Base-by-base conservation (phyloP, 1,140 invertebrate genomes). In the Helicoverpa armigera region DNA sequence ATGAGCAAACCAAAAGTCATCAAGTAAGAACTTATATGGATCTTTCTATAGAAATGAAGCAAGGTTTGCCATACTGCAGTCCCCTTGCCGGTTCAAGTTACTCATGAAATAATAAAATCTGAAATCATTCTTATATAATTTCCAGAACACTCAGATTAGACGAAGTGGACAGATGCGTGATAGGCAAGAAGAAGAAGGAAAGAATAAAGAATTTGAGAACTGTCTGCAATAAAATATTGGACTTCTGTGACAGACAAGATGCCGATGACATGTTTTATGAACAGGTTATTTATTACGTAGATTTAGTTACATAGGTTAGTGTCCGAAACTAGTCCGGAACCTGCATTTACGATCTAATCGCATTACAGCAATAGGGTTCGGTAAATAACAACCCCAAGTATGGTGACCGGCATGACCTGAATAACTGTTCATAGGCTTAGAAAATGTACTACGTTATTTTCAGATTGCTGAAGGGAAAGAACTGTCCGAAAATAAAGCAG, bases 1-100 rank as follows among this genome's bases (percentile, higher is more conserved):
- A 75, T 88, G 70, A 86, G 65, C 65, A 92, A 92, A 80, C 88
- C 88, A 23, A 94, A 90, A 90, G 89, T 94, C 73, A 93, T 94
- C 43, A 94, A 92, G 92, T 80, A 74, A 43, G 82, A 9, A 9
- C 77, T 31, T 65, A 54, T 16, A 14, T 60, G 18, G 56, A 11
- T 14, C 16, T 10, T 11, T 58, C 10, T 58, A 18, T 35, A 35
- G 35, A 35, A 2, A 35, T 35, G 35, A 35, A 7, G 35, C 35
- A 35, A 7, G 7, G 35, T 3, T 35, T 3, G 3, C 7, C 35
- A 35, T 35, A 7, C 35, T 35, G 35, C 7, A 35, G 35, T 5
- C 7, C 5, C 5, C 35, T 43, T 9, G 5, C 1, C 35, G 35
- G 9, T 5, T 43, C 5, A 43, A 43, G 35, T 43, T 43, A 43